These are phyloP conservation scores for Ascidia mentula DNA, from an alignment of 23 tunicate genomes.

Conservation along the genomic window DNA sequence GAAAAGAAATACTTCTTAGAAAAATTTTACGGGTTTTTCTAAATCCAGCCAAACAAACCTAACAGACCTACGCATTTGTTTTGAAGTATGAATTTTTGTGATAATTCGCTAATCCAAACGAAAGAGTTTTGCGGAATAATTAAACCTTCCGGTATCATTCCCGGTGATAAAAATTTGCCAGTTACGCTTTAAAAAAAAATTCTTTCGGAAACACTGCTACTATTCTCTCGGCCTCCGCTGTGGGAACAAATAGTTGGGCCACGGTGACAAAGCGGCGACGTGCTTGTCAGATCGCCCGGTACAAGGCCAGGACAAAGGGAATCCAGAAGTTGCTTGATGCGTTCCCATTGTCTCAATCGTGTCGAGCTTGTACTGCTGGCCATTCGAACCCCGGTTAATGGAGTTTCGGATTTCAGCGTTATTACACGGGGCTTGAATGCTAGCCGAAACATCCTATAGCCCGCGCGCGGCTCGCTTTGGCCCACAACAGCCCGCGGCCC, in stretches of 20 bases:
- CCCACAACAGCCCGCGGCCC: neutral
- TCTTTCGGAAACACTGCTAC: too few species aligned
- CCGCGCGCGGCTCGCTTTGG: neutral
- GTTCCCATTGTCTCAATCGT: neutral
- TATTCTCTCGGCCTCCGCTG: constrained; percentile 5
- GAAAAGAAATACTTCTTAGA: too few species aligned
- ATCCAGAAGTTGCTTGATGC: neutral
- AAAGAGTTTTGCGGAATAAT: too few species aligned
- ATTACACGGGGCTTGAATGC: constrained; percentile 1
- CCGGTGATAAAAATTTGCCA: too few species aligned
- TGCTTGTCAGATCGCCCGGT: constrained; percentile 1
- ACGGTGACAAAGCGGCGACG: neutral
- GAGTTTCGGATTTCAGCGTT: neutral
- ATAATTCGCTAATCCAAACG: too few species aligned
- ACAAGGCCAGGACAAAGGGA: neutral
- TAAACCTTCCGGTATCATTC: too few species aligned
- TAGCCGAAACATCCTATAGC: neutral
- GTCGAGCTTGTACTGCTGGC: neutral
- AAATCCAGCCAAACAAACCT: too few species aligned
- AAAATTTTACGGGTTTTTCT: too few species aligned
- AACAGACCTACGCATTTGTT: too few species aligned
- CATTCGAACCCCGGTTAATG: neutral
- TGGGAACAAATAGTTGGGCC: neutral
- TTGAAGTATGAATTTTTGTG: too few species aligned
- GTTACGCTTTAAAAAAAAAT: too few species aligned